Conservation (phyloP, 2,888 invertebrate genomes). For the Leptopilina syphax region DNA sequence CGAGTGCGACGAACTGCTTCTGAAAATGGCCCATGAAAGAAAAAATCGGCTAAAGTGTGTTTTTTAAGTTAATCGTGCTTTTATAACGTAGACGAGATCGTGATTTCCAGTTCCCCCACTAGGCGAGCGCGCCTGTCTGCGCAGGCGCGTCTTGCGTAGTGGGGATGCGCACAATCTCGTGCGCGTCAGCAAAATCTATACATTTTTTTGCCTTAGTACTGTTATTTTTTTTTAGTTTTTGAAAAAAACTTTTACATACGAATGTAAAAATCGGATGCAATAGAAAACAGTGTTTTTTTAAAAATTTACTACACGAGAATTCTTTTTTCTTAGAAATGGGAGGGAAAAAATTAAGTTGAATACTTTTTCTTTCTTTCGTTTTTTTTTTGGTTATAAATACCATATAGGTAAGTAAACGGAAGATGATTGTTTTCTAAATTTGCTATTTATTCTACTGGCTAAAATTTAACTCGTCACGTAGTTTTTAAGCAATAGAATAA, state of each 20-base stretch:
- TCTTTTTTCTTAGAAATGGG: not conserved
- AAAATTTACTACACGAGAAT: not conserved
- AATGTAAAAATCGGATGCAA: not conserved
- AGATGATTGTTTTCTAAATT: constrained; percentile 3
- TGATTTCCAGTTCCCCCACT: too few relatives aligned
- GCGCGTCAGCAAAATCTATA: too few relatives aligned
- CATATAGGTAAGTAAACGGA: not conserved
- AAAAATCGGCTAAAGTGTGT: constrained; percentile 5
- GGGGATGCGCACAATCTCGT: too few relatives aligned
- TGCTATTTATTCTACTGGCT: not conserved
- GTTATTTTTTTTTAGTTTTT: too few relatives aligned
- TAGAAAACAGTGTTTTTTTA: not conserved
- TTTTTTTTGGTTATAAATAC: not conserved
- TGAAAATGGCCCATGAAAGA: not conserved
- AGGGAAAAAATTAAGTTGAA: not conserved
- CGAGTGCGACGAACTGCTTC: constrained; percentile 37
- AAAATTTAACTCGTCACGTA: constrained; percentile 29
- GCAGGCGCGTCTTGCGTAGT: too few relatives aligned
- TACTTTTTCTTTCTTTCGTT: not conserved
- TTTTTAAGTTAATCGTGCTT: not conserved
- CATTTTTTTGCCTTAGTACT: too few relatives aligned
- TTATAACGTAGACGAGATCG: too few relatives aligned
- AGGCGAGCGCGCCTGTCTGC: too few relatives aligned
- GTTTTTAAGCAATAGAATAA: constrained; percentile 30
- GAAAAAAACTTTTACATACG: not conserved